A percentile compares a stretch with the other conserved stretches of the same genome.
These are phyloP conservation scores for Amphimallon solstitiale DNA, from an alignment of 2,888 invertebrate species.

Conservation along the genomic window DNA sequence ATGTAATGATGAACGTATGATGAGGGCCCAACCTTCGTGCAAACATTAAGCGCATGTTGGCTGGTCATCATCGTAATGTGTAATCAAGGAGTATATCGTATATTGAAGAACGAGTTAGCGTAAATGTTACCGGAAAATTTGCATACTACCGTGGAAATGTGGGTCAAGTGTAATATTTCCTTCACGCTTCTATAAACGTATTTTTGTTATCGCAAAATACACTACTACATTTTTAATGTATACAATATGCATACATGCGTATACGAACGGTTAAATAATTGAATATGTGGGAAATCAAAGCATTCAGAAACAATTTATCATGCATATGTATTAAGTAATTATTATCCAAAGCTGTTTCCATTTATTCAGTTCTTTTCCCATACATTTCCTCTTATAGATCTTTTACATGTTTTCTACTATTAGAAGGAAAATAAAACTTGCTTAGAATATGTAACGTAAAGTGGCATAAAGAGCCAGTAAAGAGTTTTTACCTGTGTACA, in stretches of 20 bases:
- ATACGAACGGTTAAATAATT: neutral
- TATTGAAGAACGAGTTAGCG: too few relatives aligned
- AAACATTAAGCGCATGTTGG: neutral
- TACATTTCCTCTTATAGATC: too few relatives aligned
- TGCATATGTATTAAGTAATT: too few relatives aligned
- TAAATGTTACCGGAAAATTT: constrained; percentile 11
- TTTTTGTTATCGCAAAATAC: neutral
- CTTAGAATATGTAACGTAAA: too few relatives aligned
- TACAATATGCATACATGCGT: neutral
- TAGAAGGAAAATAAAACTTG: too few relatives aligned
- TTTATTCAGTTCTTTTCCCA: too few relatives aligned
- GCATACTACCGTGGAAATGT: constrained; percentile 18
- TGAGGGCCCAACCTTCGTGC: neutral
- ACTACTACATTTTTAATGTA: constrained; percentile 2
- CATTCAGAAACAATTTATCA: too few relatives aligned
- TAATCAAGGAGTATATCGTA: constrained; percentile 12
- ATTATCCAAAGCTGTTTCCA: too few relatives aligned
- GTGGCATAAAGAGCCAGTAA: too few relatives aligned
- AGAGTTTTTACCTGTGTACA: too few relatives aligned
- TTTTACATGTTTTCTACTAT: too few relatives aligned
- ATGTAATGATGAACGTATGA: constrained; percentile 1
- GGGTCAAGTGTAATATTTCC: constrained; percentile 14
- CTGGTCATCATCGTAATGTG: neutral
- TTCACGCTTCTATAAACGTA: neutral
- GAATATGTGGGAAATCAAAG: neutral